Conservation (phyloP, 2,888 invertebrate genomes). For the Phanerotoma sp. region DNA sequence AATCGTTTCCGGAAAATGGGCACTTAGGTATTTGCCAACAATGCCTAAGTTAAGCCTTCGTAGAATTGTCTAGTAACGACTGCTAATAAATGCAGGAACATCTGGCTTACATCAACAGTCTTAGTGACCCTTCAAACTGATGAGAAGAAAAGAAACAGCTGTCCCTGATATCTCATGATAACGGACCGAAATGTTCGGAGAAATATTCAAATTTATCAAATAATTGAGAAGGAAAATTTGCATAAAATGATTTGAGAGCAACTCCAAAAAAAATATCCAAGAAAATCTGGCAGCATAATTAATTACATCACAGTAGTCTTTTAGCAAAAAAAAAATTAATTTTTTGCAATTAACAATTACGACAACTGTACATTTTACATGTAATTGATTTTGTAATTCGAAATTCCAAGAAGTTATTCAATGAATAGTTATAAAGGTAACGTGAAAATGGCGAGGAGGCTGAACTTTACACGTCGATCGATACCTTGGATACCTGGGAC, state of each 20-base stretch:
- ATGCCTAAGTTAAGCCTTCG: neutral
- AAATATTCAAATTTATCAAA: neutral
- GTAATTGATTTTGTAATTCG: no score
- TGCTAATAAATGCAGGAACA: constrained; percentile 6
- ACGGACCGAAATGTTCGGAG: neutral
- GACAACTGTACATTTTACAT: no score
- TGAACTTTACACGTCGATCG: constrained; percentile 18
- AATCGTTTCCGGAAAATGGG: no score
- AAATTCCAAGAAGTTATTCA: neutral
- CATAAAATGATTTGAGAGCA: neutral
- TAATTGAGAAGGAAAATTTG: neutral
- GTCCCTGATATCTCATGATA: neutral
- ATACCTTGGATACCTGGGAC: constrained; percentile 16
- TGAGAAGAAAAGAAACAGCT: neutral
- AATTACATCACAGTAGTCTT: no score
- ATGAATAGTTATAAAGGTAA: neutral
- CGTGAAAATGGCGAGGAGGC: constrained; percentile 7
- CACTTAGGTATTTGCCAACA: neutral
- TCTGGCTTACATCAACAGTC: constrained; percentile 12
- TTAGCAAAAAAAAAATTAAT: no score
- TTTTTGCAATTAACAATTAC: no score
- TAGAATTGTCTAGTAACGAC: neutral
- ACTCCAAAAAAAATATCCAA: no score
- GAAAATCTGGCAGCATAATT: no score
- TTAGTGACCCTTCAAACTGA: constrained; percentile 14